These are phyloP conservation scores for Zaprionus ornatus DNA, from an alignment of 1,140 invertebrate genomes.

Conservation along the genomic window DNA sequence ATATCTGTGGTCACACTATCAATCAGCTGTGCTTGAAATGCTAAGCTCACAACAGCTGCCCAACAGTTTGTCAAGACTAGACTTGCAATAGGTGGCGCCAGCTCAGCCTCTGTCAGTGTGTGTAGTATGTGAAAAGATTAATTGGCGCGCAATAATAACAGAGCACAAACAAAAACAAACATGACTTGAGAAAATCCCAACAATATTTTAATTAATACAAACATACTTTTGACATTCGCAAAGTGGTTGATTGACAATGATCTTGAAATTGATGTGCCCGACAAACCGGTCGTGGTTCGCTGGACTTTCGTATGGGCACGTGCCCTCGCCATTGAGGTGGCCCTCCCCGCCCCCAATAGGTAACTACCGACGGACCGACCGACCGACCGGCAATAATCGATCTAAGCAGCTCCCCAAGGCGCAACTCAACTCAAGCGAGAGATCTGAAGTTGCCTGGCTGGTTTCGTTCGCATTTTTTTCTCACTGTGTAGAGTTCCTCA, in stretches of 20 bases:
- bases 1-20: too few relatives aligned
- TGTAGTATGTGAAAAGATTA: not conserved
- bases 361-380: not conserved
- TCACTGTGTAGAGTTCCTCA: not conserved
- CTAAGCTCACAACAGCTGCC: not conserved
- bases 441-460: slow-evolving; percentile 38
- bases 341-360: not conserved
- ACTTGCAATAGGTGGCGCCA: not conserved
- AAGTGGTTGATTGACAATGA: not conserved
- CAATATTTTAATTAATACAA: slow-evolving; percentile 12
- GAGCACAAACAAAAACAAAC: not conserved
- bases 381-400: slow-evolving; percentile 3
- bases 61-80: not conserved
- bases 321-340: slow-evolving; percentile 28
- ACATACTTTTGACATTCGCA: not conserved
- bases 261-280: not conserved
- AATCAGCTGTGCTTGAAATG: too few relatives aligned
- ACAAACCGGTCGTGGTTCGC: slow-evolving; percentile 34
- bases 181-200: not conserved
- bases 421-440: not conserved
- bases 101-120: not conserved
- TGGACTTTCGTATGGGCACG: slow-evolving; percentile 26
- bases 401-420: slow-evolving; percentile 9
- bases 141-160: slow-evolving; percentile 18
- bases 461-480: slow-evolving; percentile 17